A percentile compares a stretch with the other conserved stretches of the same genome.
These are phyloP conservation scores for Paramormyrops kingsleyae DNA, from an alignment of 2,113 vertebrate species.

Conservation along the genomic window DNA sequence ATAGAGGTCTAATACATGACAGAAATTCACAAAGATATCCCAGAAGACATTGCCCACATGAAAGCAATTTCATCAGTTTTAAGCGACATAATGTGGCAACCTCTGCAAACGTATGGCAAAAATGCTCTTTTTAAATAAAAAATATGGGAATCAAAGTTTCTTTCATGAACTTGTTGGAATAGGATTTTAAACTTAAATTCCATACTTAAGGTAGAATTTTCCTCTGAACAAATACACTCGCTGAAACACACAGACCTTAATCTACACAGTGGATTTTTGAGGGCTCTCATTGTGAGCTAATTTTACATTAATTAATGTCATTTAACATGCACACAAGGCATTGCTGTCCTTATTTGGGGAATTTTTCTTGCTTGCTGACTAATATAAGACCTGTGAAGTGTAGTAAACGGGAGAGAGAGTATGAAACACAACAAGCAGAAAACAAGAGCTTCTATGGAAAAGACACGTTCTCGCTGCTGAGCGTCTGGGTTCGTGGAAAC, in stretches of 20 bases:
- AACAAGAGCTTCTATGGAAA: constrained; percentile 37
- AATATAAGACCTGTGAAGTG: constrained; percentile 31
- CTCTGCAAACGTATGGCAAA: not conserved
- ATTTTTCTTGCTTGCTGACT: constrained; percentile 37
- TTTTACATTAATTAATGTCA: not conserved
- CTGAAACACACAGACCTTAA: not conserved
- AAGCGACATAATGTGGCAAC: not conserved
- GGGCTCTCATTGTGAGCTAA: not conserved
- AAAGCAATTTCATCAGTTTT: not conserved
- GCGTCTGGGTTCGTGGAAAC: constrained; percentile 17
- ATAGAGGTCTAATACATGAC: not conserved
- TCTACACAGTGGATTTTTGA: not conserved
- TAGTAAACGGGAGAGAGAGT: constrained; percentile 27
- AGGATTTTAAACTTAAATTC: not conserved
- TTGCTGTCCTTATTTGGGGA: constrained; percentile 27
- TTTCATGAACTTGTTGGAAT: not conserved
- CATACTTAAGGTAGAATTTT: not conserved
- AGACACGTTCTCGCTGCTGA: constrained; percentile 12
- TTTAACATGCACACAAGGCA: constrained; percentile 1
- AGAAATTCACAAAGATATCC: not conserved
- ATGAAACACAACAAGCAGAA: constrained; percentile 32
- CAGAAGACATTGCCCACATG: not conserved
- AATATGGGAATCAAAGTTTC: not conserved
- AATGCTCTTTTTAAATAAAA: not conserved
- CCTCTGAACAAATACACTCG: not conserved